Evolutionary conservation across 2,113 vertebrate genomes (phyloP), one percentile per base, ranked within the genome.

Genomic region (Apteryx mantelli): DNA sequence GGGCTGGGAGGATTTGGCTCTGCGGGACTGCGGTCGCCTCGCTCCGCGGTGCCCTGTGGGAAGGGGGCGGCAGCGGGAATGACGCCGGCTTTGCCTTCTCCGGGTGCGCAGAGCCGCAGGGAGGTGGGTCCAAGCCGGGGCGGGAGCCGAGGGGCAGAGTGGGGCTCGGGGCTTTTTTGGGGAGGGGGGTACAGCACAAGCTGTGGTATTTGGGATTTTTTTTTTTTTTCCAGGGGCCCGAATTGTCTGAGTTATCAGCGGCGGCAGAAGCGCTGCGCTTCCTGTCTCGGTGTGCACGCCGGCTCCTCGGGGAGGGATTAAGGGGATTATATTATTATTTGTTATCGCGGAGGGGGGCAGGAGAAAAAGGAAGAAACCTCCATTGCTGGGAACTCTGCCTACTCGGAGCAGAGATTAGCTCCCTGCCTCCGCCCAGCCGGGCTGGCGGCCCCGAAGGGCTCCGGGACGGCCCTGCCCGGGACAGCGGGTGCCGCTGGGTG

Each of bases 311-410:
- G 96, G 97, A 97, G 61, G 95, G 97, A 97, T 97, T 97, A 97
- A 90, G 82, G 90, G 97, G 96, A 97, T 97, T 97, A 97, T 96
- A 93, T 97, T 97, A 97, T 97, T 97, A 97, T 97, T 97, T 93
- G 97, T 96, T 97, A 97, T 96, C 90, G 48, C 93, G 50, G 88
- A 42, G 58, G 94, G 91, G 94, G 78, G 36, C 68, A 26, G 34
- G 15, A 68, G 68, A 80, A 34, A 40, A 66, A 28, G 78, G 82
- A 53, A 96, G 95, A 96, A 95, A 84, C 96, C 95, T 96, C 85
- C 60, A 22, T 74, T 34, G 58, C 94, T 94, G 96, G 96, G 91
- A 93, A 97, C 90, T 96, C 82, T 80, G 97, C 97, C 87, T 84
- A 93, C 94, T 91, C 82, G 0, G 94, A 81, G 95, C 66, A 25